These are phyloP conservation scores for Orthosia gothica DNA, from an alignment of 2,888 invertebrate species.

Conservation along the genomic window DNA sequence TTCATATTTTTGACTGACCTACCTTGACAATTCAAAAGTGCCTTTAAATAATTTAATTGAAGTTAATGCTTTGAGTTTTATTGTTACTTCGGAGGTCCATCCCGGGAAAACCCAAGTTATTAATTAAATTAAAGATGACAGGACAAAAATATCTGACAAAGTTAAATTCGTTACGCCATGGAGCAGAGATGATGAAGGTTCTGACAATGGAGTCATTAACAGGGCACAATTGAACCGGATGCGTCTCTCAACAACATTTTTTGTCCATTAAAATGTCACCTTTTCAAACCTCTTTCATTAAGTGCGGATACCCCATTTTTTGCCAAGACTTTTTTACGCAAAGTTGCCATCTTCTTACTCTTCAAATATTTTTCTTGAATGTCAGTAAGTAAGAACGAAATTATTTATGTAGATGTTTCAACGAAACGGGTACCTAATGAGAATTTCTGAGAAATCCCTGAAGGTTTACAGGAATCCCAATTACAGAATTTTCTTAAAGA, in stretches of 20 bases:
- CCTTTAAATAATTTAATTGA: no score
- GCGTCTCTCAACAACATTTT: background rate
- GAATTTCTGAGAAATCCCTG: constrained; percentile 6
- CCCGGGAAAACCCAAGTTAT: background rate
- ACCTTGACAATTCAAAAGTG: no score
- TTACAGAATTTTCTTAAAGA: constrained; percentile 8
- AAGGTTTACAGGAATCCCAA: background rate
- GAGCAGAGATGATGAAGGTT: background rate
- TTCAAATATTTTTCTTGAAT: background rate
- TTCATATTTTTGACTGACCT: no score
- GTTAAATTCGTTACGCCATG: constrained; percentile 3
- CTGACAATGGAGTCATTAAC: background rate
- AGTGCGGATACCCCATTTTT: background rate
- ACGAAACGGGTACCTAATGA: constrained; percentile 9
- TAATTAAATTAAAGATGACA: background rate
- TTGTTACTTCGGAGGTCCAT: background rate
- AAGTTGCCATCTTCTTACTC: background rate
- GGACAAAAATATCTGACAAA: background rate
- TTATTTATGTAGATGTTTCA: constrained; percentile 1
- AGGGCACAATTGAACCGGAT: constrained; percentile 35
- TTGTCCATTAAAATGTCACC: constrained; percentile 1
- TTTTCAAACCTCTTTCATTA: background rate
- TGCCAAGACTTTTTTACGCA: background rate
- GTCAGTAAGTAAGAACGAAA: background rate
- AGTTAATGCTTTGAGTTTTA: background rate